Percentiles rank a stretch among this genome's conserved stretches.
These are phyloP conservation scores for Mesopsocus fuscifrons DNA, from an alignment of 2,888 invertebrate species.

Conservation along the genomic window DNA sequence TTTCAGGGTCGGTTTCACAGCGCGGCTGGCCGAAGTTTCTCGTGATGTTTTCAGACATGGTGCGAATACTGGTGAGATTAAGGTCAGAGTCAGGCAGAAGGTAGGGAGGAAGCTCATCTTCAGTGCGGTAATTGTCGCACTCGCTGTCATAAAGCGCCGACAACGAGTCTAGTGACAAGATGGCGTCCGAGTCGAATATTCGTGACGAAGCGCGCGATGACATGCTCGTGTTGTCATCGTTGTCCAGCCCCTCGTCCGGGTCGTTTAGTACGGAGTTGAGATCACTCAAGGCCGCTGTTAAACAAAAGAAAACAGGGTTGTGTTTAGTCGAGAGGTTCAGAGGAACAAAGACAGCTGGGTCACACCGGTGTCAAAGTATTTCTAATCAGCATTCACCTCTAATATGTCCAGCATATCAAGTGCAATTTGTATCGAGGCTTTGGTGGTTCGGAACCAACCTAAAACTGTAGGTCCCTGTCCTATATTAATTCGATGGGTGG, in stretches of 20 bases:
- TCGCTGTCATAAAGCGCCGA: constrained; percentile 68
- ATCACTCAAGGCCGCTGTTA: constrained; percentile 55
- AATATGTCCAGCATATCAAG: too few relatives aligned
- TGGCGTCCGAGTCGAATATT: constrained; percentile 56
- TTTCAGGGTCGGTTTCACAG: constrained; percentile 43
- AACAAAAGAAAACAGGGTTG: constrained; percentile 11
- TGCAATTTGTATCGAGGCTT: too few relatives aligned
- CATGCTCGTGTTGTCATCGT: constrained; percentile 52
- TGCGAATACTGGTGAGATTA: constrained; percentile 51
- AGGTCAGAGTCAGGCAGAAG: constrained; percentile 31
- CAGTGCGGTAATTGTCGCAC: constrained; percentile 38
- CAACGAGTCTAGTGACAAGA: constrained; percentile 57
- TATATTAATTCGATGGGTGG: too few relatives aligned
- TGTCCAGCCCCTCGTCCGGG: constrained; percentile 28
- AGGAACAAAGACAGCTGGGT: too few relatives aligned
- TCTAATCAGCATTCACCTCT: too few relatives aligned
- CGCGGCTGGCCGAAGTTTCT: constrained; percentile 54
- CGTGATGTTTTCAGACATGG: constrained; percentile 57
- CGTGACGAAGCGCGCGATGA: constrained; percentile 70
- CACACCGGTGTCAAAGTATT: too few relatives aligned
- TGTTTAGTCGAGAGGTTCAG: too few relatives aligned
- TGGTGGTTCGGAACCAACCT: too few relatives aligned
- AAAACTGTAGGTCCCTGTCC: too few relatives aligned
- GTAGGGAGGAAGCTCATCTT: constrained; percentile 25
- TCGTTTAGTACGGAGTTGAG: constrained; percentile 66